A percentile compares a stretch with the other conserved stretches of the same genome.
Conservation (phyloP, 2,113 vertebrate species). For the Sus scrofa region DNA sequence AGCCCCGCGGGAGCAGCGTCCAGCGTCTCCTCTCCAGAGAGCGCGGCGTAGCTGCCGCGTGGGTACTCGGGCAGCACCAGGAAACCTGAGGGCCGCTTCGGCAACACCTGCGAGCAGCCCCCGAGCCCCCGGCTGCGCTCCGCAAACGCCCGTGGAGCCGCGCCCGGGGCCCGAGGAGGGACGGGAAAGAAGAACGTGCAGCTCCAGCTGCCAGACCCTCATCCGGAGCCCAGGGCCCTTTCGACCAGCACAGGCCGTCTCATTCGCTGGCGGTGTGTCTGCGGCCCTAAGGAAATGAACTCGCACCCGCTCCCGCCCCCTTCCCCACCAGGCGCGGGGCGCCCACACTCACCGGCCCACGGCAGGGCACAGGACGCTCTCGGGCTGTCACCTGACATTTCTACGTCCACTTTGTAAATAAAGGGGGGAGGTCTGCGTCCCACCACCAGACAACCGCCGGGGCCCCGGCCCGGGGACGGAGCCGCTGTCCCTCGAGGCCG, state of each 20-base stretch:
- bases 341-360: too few species aligned
- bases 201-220: neutral
- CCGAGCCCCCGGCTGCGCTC: neutral
- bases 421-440: too few species aligned
- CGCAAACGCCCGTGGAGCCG: too few species aligned
- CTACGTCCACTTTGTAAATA: too few species aligned
- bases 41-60: neutral
- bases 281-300: neutral
- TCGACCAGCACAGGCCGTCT: neutral
- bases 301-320: too few species aligned
- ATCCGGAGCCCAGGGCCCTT: neutral
- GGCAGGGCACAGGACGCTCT: too few species aligned
- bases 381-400: too few species aligned
- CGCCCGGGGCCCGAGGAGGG: neutral
- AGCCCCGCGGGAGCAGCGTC: neutral
- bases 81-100: neutral
- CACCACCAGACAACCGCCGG: too few species aligned
- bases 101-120: neutral
- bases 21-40: neutral
- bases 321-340: too few species aligned
- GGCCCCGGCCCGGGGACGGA: too few species aligned
- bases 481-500: too few species aligned
- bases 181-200: accelerated
- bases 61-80: neutral
- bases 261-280: accelerated